phyloP scores from a whole-genome alignment of 2,797 vertebrate species.

The Cossypha heuglini region DNA sequence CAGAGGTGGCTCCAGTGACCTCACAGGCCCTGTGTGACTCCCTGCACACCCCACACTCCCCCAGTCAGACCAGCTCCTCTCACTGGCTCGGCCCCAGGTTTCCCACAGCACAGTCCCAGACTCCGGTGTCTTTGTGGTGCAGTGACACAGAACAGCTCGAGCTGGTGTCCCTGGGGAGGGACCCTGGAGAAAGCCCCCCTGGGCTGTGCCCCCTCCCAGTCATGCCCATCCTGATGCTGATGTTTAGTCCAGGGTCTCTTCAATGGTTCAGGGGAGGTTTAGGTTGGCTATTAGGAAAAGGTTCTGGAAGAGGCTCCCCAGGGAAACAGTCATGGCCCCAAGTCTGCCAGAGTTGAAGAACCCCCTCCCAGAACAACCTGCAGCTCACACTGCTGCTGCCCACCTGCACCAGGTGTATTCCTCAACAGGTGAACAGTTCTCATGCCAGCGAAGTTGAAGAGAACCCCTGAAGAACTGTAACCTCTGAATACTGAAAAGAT shows the following conservation, averaged over 20 bases:
- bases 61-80: background rate
- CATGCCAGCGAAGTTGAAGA: background rate
- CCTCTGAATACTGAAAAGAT: background rate
- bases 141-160: background rate
- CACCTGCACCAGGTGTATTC: background rate
- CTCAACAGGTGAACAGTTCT: background rate
- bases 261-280: background rate
- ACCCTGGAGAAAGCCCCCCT: background rate
- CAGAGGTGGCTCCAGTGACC: background rate
- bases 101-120: background rate
- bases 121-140: background rate
- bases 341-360: background rate
- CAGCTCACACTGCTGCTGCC: background rate
- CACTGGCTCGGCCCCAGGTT: fast-evolving
- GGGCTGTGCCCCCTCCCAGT: background rate
- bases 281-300: background rate
- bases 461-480: background rate
- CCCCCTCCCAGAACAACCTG: background rate
- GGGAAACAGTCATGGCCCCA: background rate
- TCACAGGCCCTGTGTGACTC: background rate
- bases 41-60: background rate
- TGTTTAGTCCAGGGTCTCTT: background rate
- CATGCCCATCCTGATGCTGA: background rate
- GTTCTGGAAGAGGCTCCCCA: background rate
- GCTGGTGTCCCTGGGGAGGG: background rate